Evolutionary conservation across 1,140 invertebrate genomes (phyloP).

Genomic region (Aplysia californica): DNA sequence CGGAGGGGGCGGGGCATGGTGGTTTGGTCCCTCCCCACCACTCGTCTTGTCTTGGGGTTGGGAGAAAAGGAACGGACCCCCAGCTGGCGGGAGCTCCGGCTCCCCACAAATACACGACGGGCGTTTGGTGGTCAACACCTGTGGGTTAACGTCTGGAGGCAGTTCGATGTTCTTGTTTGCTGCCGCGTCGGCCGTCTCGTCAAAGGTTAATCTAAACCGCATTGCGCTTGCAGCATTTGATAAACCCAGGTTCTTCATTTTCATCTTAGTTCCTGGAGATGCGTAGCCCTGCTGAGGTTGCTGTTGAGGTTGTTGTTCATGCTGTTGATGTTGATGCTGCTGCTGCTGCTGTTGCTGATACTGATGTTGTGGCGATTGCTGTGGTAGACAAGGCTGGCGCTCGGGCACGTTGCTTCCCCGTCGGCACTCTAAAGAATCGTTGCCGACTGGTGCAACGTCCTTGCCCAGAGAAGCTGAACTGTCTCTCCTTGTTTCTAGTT

Average conservation of each 20-base stretch:
- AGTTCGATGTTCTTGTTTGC: conserved; percentile 18
- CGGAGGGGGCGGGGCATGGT: too few species aligned
- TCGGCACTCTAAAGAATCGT: background rate
- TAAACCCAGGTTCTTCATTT: conserved; percentile 16
- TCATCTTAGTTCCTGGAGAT: background rate
- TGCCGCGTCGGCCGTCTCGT: conserved; percentile 14
- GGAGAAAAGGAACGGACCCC: background rate
- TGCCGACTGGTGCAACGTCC: background rate
- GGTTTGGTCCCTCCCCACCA: background rate
- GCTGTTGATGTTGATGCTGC: too few species aligned
- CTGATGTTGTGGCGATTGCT: too few species aligned
- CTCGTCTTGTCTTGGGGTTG: background rate
- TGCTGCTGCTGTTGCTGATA: too few species aligned
- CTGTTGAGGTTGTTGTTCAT: too few species aligned
- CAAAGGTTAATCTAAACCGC: conserved; percentile 16
- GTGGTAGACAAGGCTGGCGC: background rate
- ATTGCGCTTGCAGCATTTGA: background rate
- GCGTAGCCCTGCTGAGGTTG: background rate
- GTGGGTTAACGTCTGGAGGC: conserved; percentile 5
- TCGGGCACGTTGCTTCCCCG: too few species aligned
- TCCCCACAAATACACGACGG: conserved; percentile 25
- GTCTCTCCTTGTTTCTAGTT: background rate
- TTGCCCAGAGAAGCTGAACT: background rate
- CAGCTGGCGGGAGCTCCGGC: conserved; percentile 7
- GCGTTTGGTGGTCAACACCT: background rate